These are phyloP conservation scores for Carassius carassius DNA, from an alignment of 2,113 vertebrate genomes.

Conservation along the genomic window DNA sequence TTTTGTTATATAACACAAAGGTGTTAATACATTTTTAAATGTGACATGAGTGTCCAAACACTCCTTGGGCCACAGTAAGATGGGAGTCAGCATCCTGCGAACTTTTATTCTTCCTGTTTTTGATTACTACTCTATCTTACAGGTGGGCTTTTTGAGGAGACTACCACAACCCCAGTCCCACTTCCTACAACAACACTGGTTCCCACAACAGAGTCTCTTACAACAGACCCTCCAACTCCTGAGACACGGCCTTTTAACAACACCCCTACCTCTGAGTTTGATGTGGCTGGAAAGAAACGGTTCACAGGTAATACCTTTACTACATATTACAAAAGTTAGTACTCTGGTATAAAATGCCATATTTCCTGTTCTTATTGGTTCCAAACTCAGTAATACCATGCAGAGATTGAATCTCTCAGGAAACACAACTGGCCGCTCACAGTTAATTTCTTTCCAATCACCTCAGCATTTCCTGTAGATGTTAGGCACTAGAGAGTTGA, in stretches of 20 bases:
- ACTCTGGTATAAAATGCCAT: background rate
- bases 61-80: background rate
- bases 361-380: background rate
- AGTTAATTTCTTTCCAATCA: constrained; percentile 31
- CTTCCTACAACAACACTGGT: constrained; percentile 59
- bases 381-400: constrained; percentile 15
- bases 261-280: constrained; percentile 82
- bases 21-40: background rate
- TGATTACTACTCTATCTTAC: constrained; percentile 53
- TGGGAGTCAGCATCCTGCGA: background rate
- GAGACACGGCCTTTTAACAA: constrained; percentile 71
- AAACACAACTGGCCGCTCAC: constrained; percentile 3
- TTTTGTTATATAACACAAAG: background rate
- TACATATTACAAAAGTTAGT: background rate
- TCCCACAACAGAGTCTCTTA: constrained; percentile 60
- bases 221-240: constrained; percentile 57
- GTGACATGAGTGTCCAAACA: background rate
- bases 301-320: constrained; percentile 83
- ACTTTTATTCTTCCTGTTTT: constrained; percentile 27
- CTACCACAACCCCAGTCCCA: constrained; percentile 64
- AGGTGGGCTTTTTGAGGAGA: constrained; percentile 73
- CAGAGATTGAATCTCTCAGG: constrained; percentile 3
- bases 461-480: constrained; percentile 23
- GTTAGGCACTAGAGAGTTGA: constrained; percentile 28
- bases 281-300: constrained; percentile 87